Evolutionary conservation across 2,888 invertebrate species (phyloP), one percentile per base, ranked within the genome.

Genomic region (Pandemis heparana): DNA sequence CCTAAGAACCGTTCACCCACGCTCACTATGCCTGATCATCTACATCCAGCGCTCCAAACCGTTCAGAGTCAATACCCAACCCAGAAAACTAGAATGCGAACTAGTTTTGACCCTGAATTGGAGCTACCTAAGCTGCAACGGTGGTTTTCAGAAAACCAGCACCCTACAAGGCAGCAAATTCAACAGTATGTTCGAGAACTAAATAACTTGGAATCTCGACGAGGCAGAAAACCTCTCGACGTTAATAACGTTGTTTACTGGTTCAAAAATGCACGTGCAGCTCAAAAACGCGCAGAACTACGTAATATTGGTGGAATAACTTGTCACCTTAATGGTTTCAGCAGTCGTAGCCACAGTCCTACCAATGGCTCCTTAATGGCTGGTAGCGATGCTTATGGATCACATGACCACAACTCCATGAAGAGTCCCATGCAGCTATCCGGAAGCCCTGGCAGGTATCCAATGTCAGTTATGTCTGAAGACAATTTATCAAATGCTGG

Each of bases 251-350:
- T 99, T 16, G 98, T 99, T 16, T 98, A 98, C 85, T 98, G 98
- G 98, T 99, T 99, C 92, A 99, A 99, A 89, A 99, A 99, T 87
- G 99, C 99, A 0, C 95, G 99, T 68, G 99, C 99, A 0, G 99
- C 99, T 0, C 98, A 98, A 87, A 98, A 99, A 85, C 95, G 99
- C 59, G 98, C 98, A 3, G 98, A 98, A 92, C 94, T 97, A 83
- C 95, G 97, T 77, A 95, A 96, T 86, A 95, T 95, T 79, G 92
- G 95, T 71, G 95, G 97, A 66, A 78, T 94, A 66, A 91, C 94
- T 72, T 96, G 93, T 83, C 96, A 94, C 84, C 92, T 95, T 10
- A 96, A 96, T 82, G 96, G 96, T 12, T 96, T 96, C 80, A 95
- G 95, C 77, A 95, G 95, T 78, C 95, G 95, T 81, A 96, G 95